phyloP scores from a whole-genome alignment of 2,888 invertebrate species.

The Meandrusa payeni region DNA sequence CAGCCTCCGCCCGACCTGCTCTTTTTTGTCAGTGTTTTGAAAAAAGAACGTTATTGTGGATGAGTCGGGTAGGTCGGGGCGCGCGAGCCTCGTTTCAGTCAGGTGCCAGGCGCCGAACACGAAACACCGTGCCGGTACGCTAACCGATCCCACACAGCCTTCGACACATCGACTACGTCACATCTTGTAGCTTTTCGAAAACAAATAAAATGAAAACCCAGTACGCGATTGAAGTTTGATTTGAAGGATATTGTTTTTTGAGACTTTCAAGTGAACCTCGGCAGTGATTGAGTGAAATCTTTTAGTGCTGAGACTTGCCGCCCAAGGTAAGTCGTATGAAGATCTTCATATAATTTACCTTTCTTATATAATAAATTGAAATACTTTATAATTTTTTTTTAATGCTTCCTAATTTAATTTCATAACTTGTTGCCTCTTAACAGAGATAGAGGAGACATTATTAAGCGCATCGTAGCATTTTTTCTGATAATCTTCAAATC shows the following conservation, averaged over 20 bases:
- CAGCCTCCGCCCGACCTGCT: slow-evolving; percentile 69
- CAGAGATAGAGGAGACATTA: too few species aligned
- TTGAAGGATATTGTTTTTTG: slow-evolving; percentile 26
- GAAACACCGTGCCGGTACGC: slow-evolving; percentile 49
- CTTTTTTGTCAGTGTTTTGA: slow-evolving; percentile 69
- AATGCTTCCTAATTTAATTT: too few species aligned
- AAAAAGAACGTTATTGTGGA: slow-evolving; percentile 66
- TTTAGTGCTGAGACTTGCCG: slow-evolving; percentile 45
- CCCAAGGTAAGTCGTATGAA: slow-evolving; percentile 36
- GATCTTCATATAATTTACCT: too few species aligned
- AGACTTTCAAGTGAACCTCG: slow-evolving; percentile 40
- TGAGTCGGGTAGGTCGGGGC: slow-evolving; percentile 76
- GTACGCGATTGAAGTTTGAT: slow-evolving; percentile 29
- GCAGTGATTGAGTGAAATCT: slow-evolving; percentile 56
- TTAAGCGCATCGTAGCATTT: too few species aligned
- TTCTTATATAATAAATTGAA: too few species aligned
- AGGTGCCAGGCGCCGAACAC: slow-evolving; percentile 74
- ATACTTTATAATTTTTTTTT: too few species aligned
- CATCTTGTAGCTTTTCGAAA: slow-evolving; percentile 25
- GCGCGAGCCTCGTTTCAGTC: slow-evolving; percentile 73
- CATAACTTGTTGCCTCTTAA: too few species aligned
- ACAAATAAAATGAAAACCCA: slow-evolving; percentile 26
- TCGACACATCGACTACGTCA: slow-evolving; percentile 32
- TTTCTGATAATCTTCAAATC: too few species aligned
- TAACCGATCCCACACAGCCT: slow-evolving; percentile 48